These are phyloP conservation scores for Anguilla megastoma DNA, from an alignment of 2,797 vertebrate species.

Conservation along the genomic window DNA sequence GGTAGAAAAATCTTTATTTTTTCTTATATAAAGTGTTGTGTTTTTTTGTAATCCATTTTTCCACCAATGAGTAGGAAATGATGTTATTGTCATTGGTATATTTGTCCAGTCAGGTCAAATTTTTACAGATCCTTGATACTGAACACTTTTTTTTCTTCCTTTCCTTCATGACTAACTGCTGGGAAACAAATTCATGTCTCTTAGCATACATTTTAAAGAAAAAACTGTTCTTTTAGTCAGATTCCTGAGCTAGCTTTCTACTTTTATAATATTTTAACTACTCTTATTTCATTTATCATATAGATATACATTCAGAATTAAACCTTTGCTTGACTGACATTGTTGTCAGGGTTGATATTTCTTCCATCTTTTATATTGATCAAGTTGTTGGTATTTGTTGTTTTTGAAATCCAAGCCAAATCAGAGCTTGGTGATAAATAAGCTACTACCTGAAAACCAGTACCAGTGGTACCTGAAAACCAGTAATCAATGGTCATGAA, in stretches of 20 bases:
- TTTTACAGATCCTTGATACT: background rate
- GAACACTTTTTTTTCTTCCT: background rate
- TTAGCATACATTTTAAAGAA: conserved; percentile 14
- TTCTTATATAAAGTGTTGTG: background rate
- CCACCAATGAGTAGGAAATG: background rate
- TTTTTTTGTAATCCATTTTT: conserved; percentile 3
- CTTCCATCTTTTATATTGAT: conserved; percentile 1
- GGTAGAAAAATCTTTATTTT: background rate
- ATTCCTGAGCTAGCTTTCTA: conserved; percentile 29
- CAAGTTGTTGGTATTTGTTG: conserved; percentile 3
- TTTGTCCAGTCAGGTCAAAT: conserved; percentile 18
- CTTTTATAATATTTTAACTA: conserved; percentile 25
- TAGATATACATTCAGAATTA: conserved; percentile 37
- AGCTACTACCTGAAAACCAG: conserved; percentile 6
- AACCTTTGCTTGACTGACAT: conserved; percentile 47
- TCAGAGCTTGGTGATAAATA: background rate
- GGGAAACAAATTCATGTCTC: conserved; percentile 1
- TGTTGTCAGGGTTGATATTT: background rate
- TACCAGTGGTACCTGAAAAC: background rate
- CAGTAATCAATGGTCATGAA: background rate
- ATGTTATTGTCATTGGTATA: conserved; percentile 3
- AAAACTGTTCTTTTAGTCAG: conserved; percentile 3
- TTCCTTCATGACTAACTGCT: background rate
- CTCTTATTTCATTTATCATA: conserved; percentile 14
- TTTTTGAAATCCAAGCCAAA: conserved; percentile 13